Evolutionary conservation across 2,888 invertebrate species (phyloP).

Genomic region (Lycia hirtaria): DNA sequence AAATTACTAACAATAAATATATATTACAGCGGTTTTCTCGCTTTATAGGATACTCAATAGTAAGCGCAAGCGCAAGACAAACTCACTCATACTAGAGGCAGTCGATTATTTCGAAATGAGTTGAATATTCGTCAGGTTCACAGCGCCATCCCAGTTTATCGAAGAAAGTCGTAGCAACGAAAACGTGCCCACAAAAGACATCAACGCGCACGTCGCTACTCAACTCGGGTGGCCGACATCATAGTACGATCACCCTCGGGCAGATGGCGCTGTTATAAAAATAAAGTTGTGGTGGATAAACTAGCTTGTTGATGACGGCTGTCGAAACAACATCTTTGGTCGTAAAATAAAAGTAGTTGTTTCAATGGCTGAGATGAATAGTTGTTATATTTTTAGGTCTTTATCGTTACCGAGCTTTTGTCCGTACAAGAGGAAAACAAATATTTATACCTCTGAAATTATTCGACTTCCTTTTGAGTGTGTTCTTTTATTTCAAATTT

Average conservation of each 20-base stretch:
- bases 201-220: constrained; percentile 38
- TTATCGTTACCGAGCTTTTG: no score
- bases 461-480: no score
- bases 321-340: constrained; percentile 17
- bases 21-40: no score
- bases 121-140: neutral
- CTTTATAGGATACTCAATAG: neutral
- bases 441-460: no score
- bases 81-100: no score
- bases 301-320: constrained; percentile 8
- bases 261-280: constrained; percentile 66
- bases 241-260: constrained; percentile 58
- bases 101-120: neutral
- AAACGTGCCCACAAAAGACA: constrained; percentile 30
- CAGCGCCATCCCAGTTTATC: constrained; percentile 9
- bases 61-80: no score
- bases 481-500: no score
- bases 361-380: constrained; percentile 32
- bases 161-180: neutral
- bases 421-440: no score
- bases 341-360: constrained; percentile 25
- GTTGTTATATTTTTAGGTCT: no score
- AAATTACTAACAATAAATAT: no score
- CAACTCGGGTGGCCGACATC: constrained; percentile 54
- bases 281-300: constrained; percentile 21